Conservation (phyloP, 1,140 invertebrate species). For the Mycetomoellerius zeteki region DNA sequence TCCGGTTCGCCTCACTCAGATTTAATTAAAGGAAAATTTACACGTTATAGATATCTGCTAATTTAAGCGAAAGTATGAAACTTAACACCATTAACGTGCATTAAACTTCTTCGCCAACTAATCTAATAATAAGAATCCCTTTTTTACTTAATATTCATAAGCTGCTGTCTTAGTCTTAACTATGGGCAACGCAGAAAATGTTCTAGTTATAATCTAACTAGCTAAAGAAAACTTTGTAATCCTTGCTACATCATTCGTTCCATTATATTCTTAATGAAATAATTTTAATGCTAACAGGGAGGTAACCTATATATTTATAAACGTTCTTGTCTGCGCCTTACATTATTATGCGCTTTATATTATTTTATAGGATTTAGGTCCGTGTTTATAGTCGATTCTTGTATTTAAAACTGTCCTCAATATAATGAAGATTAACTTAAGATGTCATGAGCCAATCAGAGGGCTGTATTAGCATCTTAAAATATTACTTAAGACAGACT, state of each 20-base stretch:
- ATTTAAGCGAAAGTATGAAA: conserved; percentile 22
- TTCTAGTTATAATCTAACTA: conserved; percentile 35
- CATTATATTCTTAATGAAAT: conserved; percentile 15
- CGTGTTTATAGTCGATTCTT: no score
- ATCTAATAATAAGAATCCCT: conserved; percentile 42
- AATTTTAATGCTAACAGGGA: conserved; percentile 6
- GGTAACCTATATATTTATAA: not conserved
- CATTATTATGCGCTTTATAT: no score
- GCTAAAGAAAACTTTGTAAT: conserved; percentile 16
- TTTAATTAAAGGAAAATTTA: conserved; percentile 63
- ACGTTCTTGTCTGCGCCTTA: not conserved
- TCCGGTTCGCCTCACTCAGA: conserved; percentile 11
- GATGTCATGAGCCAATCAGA: no score
- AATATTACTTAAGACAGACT: no score
- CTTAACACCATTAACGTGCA: conserved; percentile 22
- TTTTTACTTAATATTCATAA: conserved; percentile 44
- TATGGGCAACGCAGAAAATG: not conserved
- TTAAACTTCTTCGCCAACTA: conserved; percentile 32
- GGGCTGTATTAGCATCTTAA: no score
- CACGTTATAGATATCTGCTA: conserved; percentile 41
- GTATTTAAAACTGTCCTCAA: no score
- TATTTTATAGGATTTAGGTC: not conserved
- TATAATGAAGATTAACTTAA: no score
- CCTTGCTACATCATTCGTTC: not conserved
- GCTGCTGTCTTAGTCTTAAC: conserved; percentile 8